phyloP scores from a whole-genome alignment of 2,113 vertebrate species.

The Esox niger region DNA sequence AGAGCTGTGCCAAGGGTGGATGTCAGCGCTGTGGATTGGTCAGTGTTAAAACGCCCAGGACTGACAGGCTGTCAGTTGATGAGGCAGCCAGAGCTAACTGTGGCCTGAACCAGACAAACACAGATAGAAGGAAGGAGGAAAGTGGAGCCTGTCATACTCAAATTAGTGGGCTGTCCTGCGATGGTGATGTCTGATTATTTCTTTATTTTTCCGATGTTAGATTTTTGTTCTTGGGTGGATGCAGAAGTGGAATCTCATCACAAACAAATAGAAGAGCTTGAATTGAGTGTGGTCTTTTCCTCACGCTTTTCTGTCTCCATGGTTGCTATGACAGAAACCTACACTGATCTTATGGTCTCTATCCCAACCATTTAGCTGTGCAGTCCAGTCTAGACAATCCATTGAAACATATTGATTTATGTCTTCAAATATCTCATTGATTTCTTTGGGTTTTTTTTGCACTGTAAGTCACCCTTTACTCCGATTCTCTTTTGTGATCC shows the following conservation, averaged over 20 bases:
- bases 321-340: neutral
- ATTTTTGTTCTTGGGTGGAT: neutral
- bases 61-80: conserved; percentile 45
- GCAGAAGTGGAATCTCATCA: neutral
- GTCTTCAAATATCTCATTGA: neutral
- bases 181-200: neutral
- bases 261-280: neutral
- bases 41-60: conserved; percentile 47
- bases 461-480: neutral
- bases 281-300: neutral
- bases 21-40: conserved; percentile 32
- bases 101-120: conserved; percentile 44
- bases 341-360: neutral
- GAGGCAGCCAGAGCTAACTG: conserved; percentile 37
- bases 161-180: neutral
- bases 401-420: neutral
- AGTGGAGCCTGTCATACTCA: neutral
- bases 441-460: neutral
- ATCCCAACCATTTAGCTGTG: neutral
- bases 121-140: conserved; percentile 35
- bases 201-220: neutral
- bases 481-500: too few species aligned
- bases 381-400: neutral
- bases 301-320: neutral
- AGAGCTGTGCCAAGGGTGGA: conserved; percentile 27